Conservation (phyloP, 2,888 invertebrate species). For the Hirtodrosophila histrioides region DNA sequence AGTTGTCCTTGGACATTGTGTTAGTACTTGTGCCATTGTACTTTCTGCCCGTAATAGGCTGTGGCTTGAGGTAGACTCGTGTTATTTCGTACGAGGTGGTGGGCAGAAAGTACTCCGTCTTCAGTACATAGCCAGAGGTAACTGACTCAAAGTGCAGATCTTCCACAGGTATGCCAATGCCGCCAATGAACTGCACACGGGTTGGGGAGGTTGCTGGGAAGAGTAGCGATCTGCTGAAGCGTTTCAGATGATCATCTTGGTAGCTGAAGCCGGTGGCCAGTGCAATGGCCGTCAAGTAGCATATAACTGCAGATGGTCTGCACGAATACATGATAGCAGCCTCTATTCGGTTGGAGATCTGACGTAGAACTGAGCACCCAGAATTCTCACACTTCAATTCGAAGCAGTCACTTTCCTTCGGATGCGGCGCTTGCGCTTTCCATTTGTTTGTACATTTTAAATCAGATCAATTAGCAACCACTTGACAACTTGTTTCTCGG, state of each 20-base stretch:
- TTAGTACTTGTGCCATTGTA: neutral
- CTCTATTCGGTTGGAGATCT: conserved; percentile 30
- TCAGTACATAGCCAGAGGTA: conserved; percentile 82
- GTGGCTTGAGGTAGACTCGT: conserved; percentile 74
- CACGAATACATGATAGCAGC: conserved; percentile 19
- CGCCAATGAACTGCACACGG: conserved; percentile 82
- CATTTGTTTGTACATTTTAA: conserved; percentile 29
- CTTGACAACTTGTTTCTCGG: conserved; percentile 40
- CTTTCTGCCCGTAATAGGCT: conserved; percentile 63
- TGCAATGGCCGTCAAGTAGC: neutral
- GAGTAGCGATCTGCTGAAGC: conserved; percentile 63
- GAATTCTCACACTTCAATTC: conserved; percentile 43
- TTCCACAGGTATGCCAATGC: conserved; percentile 83
- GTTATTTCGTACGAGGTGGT: conserved; percentile 74
- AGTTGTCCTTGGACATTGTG: neutral
- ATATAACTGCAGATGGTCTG: conserved; percentile 2
- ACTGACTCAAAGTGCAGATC: conserved; percentile 79
- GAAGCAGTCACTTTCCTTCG: conserved; percentile 52
- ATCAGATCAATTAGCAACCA: conserved; percentile 63
- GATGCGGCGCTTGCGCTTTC: conserved; percentile 32
- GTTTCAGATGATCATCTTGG: conserved; percentile 32
- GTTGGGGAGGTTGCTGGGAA: conserved; percentile 83
- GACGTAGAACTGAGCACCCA: conserved; percentile 41
- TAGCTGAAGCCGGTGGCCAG: conserved; percentile 8
- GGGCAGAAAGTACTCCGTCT: conserved; percentile 82